Evolutionary conservation across 92 coral and sea anemone species (phyloP).

Genomic region (Micromussa lordhowensis): DNA sequence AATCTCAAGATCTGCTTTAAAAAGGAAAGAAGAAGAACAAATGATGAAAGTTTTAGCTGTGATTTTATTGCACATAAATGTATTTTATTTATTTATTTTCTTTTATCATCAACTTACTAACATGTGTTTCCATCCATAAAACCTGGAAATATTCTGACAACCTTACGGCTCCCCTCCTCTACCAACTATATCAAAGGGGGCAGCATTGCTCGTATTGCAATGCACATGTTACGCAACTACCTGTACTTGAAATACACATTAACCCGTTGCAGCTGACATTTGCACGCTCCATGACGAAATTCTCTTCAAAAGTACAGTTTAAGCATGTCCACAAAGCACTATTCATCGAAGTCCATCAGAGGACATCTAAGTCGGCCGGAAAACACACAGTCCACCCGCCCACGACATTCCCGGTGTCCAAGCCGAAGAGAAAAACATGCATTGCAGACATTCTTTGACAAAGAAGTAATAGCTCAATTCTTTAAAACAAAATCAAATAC

Average conservation of each 20-base stretch:
- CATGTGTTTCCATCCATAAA: not conserved
- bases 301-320: not conserved
- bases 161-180: not conserved
- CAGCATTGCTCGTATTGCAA: not conserved
- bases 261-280: not conserved
- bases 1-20: not conserved
- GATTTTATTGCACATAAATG: not conserved
- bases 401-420: conserved; percentile 24
- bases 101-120: conserved; percentile 4
- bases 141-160: conserved; percentile 4
- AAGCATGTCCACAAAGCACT: not conserved
- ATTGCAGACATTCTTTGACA: conserved; percentile 42
- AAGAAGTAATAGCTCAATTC: not conserved
- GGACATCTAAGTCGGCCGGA: not conserved
- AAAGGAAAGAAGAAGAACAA: no score
- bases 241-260: not conserved
- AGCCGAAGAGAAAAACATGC: not conserved
- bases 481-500: conserved; percentile 1
- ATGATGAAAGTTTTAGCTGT: not conserved
- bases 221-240: not conserved
- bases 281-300: not conserved
- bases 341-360: not conserved
- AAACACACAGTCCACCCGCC: conserved; percentile 13
- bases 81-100: not conserved
- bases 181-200: not conserved